These are phyloP conservation scores for Ormyrus rosae DNA, from an alignment of 2,888 invertebrate species.

Conservation along the genomic window DNA sequence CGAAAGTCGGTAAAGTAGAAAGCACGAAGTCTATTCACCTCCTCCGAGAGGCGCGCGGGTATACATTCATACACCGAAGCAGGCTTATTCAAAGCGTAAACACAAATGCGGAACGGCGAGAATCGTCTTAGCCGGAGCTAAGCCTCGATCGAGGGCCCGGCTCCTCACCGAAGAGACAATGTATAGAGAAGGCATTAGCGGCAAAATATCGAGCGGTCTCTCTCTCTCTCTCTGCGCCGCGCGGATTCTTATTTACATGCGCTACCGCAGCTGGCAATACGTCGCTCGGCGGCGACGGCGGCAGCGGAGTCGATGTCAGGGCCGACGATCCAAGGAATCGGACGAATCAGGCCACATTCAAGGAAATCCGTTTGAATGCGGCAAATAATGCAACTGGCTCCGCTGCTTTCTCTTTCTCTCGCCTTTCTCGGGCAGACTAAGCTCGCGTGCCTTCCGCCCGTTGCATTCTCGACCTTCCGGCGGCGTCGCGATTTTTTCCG, in stretches of 20 bases:
- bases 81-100: too few relatives aligned
- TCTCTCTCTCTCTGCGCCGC: background rate
- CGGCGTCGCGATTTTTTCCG: background rate
- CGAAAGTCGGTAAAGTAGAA: too few relatives aligned
- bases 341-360: conserved; percentile 59
- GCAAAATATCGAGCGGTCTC: conserved; percentile 47
- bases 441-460: conserved; percentile 45
- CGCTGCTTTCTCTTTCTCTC: conserved; percentile 20
- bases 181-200: conserved; percentile 41
- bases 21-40: too few relatives aligned
- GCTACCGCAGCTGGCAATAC: conserved; percentile 11
- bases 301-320: conserved; percentile 55
- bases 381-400: conserved; percentile 56
- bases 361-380: conserved; percentile 57
- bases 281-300: background rate
- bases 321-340: conserved; percentile 56
- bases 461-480: conserved; percentile 40
- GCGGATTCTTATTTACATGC: conserved; percentile 53
- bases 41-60: too few relatives aligned
- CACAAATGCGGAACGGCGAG: too few relatives aligned
- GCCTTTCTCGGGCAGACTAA: conserved; percentile 19
- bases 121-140: too few relatives aligned
- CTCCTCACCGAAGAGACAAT: background rate
- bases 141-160: too few relatives aligned
- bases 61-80: too few relatives aligned